Percentiles rank a stretch among this genome's conserved stretches.
phyloP scores from a whole-genome alignment of 2,888 invertebrate species.

The Eurytoma californica region DNA sequence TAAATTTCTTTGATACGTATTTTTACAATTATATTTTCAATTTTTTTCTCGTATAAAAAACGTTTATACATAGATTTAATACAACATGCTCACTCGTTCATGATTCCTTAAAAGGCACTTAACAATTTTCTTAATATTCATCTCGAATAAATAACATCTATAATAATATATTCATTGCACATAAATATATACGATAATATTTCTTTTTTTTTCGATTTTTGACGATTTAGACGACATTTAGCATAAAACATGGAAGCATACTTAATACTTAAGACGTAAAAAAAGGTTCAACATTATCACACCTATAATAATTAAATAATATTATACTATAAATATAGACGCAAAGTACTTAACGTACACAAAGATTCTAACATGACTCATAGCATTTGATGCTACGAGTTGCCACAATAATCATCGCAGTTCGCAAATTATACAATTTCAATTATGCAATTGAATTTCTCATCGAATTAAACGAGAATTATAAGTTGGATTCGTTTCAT shows the following conservation, averaged over 20 bases:
- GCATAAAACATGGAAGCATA: slow-evolving; percentile 17
- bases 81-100: neutral
- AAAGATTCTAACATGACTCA: neutral
- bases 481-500: slow-evolving; percentile 36
- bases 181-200: neutral
- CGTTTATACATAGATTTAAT: neutral
- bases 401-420: neutral
- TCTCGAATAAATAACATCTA: slow-evolving; percentile 45
- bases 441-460: neutral
- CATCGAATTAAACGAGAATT: slow-evolving; percentile 45
- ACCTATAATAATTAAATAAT: slow-evolving; percentile 37
- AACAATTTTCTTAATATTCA: slow-evolving; percentile 40
- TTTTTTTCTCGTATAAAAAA: slow-evolving; percentile 39
- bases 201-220: neutral
- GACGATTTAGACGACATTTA: slow-evolving; percentile 3
- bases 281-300: slow-evolving; percentile 22
- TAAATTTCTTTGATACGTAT: neutral
- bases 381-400: neutral
- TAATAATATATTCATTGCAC: slow-evolving; percentile 1
- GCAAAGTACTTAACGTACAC: slow-evolving; percentile 14
- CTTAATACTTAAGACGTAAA: slow-evolving; percentile 27
- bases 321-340: slow-evolving; percentile 17
- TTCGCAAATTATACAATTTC: neutral
- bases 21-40: neutral
- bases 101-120: slow-evolving; percentile 25